Evolutionary conservation across 2,888 invertebrate genomes (phyloP), one percentile per base, ranked within the genome.

Genomic region (Diarsia rubi): DNA sequence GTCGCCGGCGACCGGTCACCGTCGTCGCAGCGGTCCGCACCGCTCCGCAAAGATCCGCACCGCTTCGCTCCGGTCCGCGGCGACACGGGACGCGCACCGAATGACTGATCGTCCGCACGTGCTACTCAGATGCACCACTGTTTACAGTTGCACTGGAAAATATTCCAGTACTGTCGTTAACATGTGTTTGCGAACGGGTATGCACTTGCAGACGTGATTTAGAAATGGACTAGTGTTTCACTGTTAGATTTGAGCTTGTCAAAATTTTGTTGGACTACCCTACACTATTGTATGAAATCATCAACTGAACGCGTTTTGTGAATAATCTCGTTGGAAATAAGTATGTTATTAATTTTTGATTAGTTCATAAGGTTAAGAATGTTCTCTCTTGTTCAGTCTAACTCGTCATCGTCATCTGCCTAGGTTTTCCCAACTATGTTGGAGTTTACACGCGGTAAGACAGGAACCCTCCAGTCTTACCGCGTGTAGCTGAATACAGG

Each of bases 51-150:
- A 52, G 37, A 16, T 31, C 64, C 69, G 82, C 82, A 42, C 45
- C 70, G 62, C n/a, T 44, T 69, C 74, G 70, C 78, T 64, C 24
- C 83, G 73, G 59, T 69, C 67, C 65, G 73, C 70, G 57, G 76
- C 87, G 84, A 81, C 71, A 87, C 75, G 77, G 88, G 87, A 88
- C 90, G 88, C 87, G 85, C 76, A 81, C 81, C 78, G 91, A 89
- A 91, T 92, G 92, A 92, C 92, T 88, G 91, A 93, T 92, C 81
- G 87, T 83, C 62, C 57, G 83, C 86, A 89, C 92, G 92, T 92
- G 92, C 83, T 79, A 69, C 78, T 84, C 73, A 83, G 86, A 78
- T 86, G 85, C 85, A 83, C 67, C 79, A 75, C 49, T 80, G 72
- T 80, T 78, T 81, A 79, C 87, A 69, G 69, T 75, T 63, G 44